Evolutionary conservation across 2,888 invertebrate genomes (phyloP).

Genomic region (Pyrrhia umbra): DNA sequence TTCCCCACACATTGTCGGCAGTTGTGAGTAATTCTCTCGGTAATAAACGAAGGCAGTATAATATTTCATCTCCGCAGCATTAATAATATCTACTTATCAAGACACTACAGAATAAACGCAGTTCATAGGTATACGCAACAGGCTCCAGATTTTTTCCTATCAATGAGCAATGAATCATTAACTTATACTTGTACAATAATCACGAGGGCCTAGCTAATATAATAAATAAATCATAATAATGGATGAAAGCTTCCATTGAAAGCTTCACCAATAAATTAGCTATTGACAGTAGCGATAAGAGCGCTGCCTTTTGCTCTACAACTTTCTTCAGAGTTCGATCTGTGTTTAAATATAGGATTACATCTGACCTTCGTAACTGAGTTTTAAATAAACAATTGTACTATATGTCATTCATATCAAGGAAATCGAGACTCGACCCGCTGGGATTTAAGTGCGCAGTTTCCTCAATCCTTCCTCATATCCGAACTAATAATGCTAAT

Average conservation of each 20-base stretch:
- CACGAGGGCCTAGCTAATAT: slow-evolving; percentile 29
- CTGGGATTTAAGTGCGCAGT: too few relatives aligned
- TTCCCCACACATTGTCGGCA: not conserved
- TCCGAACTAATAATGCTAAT: too few relatives aligned
- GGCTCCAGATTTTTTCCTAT: slow-evolving; percentile 35
- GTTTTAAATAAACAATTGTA: too few relatives aligned
- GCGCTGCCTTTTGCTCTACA: slow-evolving; percentile 3
- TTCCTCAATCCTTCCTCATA: too few relatives aligned
- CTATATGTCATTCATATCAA: too few relatives aligned
- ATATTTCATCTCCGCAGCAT: slow-evolving; percentile 23
- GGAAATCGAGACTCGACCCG: too few relatives aligned
- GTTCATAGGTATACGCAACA: slow-evolving; percentile 3
- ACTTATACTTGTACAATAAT: slow-evolving; percentile 38
- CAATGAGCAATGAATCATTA: slow-evolving; percentile 39
- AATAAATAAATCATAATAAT: slow-evolving; percentile 49
- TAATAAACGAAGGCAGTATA: slow-evolving; percentile 7
- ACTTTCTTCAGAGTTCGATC: not conserved
- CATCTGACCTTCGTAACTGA: too few relatives aligned
- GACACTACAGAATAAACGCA: slow-evolving; percentile 36
- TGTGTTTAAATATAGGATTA: not conserved
- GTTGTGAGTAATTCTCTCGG: not conserved
- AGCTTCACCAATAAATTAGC: slow-evolving; percentile 35
- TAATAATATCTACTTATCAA: slow-evolving; percentile 22
- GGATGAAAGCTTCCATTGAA: slow-evolving; percentile 49
- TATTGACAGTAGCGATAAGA: slow-evolving; percentile 34